phyloP scores from a whole-genome alignment of 1,140 invertebrate species.

The Magallana gigas region DNA sequence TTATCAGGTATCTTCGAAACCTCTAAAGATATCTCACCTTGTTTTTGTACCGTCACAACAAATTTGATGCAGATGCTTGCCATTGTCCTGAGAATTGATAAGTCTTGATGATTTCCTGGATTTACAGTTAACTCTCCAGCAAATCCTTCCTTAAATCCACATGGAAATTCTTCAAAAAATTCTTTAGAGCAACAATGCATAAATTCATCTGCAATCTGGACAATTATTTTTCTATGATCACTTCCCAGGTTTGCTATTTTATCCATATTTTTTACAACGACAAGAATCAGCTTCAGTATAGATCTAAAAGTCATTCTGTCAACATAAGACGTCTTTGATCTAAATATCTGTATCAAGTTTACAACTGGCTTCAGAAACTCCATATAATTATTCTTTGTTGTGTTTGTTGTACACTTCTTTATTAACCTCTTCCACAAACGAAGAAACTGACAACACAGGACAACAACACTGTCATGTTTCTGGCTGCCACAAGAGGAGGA shows the following conservation, averaged over 20 bases:
- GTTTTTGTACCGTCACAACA: not conserved
- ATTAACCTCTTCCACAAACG: not conserved
- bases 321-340: not conserved
- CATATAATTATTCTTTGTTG: not conserved
- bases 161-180: conserved; percentile 16
- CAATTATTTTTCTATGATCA: not conserved
- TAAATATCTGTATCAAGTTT: not conserved
- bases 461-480: not conserved
- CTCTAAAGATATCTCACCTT: not conserved
- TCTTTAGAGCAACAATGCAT: not conserved
- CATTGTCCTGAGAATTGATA: not conserved
- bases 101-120: not conserved
- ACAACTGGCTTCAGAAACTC: not conserved
- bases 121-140: conserved; percentile 15
- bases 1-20: not conserved
- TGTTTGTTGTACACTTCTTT: not conserved
- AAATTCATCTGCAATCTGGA: not conserved
- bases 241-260: not conserved
- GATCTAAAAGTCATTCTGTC: not conserved
- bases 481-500: not conserved
- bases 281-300: not conserved
- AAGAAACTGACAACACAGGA: conserved; percentile 14
- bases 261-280: not conserved
- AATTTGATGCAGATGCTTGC: not conserved
- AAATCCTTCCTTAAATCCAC: conserved; percentile 4